Base-by-base conservation (phyloP, 1,140 invertebrate species). In the Radopholus similis region DNA sequence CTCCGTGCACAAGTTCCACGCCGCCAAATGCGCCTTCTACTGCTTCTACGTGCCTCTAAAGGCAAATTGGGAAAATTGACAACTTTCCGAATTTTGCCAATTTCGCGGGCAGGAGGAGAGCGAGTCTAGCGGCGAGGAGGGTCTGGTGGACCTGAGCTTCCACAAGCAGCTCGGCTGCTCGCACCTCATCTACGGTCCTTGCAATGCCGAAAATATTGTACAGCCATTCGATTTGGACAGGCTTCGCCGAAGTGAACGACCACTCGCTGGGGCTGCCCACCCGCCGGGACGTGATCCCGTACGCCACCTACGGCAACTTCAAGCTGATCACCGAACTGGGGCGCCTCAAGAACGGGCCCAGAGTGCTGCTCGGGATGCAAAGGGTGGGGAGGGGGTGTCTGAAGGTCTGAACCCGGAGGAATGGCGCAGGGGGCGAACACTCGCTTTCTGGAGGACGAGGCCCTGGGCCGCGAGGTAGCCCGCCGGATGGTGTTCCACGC, bases 401-500 rank as follows among this genome's bases (percentile, higher is more conserved):
- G 13, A 4, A 59, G 38, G 6, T 4, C 2, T 6, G 0, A 0
- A 13, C 21, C 4, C 5, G 34, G 2, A 34, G 11, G 21, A 37
- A 8, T 28, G 34, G 56, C 30, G 13, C 18, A n/a, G 18, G 11
- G 37, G n/a, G 34, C 23, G 4, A 1, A 37, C 15, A 38, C 49
- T n/a, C 38, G 42, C 2, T 42, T 47, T 28, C 18, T 62, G 8
- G 18, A 47, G 15, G 34, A 23, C 8, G 6, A 35, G 28, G 38
- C 40, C 4, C 47, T 62, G 8, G 38, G 37, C 13, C 38, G 18
- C n/a, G 32, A 49, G 9, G 59, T 49, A 51, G 13, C 59, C 32
- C 59, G n/a, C 21, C 59, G 59, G 8, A 62, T 62, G 8, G 59
- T 62, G 40, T 62, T 62, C 59, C 49, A 47, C 34, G 34, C 59